A percentile compares a stretch with the other conserved stretches of the same genome.
phyloP scores from a whole-genome alignment of 2,888 invertebrate genomes.

The Drosophila macrospina region DNA sequence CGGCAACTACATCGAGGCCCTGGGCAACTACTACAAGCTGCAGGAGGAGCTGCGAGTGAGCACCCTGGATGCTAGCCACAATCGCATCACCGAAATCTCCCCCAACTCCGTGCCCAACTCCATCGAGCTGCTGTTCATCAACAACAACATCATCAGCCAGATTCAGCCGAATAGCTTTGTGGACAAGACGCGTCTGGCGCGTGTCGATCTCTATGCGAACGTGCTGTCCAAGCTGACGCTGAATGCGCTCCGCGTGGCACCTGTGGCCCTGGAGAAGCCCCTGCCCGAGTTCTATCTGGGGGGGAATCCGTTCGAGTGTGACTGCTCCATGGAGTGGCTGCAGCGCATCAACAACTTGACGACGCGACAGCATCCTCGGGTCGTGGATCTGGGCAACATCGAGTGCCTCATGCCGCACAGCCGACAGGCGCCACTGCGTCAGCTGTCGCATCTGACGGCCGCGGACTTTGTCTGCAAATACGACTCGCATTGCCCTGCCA shows the following conservation, averaged over 20 bases:
- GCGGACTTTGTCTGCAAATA: slow-evolving; percentile 96
- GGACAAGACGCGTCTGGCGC: slow-evolving; percentile 92
- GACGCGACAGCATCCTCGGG: slow-evolving; percentile 93
- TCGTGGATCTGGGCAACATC: slow-evolving; percentile 95
- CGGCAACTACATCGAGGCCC: slow-evolving; percentile 94
- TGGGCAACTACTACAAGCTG: slow-evolving; percentile 95
- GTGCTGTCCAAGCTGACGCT: slow-evolving; percentile 93
- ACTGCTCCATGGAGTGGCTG: slow-evolving; percentile 98
- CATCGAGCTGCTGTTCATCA: slow-evolving; percentile 94
- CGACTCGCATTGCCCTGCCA: slow-evolving; percentile 96
- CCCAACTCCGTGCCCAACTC: slow-evolving; percentile 95
- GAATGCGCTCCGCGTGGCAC: slow-evolving; percentile 91
- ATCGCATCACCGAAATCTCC: slow-evolving; percentile 92
- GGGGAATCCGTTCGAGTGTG: slow-evolving; percentile 97
- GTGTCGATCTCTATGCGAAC: slow-evolving; percentile 96
- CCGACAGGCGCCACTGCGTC: slow-evolving; percentile 92
- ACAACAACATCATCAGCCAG: slow-evolving; percentile 93
- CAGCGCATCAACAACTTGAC: slow-evolving; percentile 95
- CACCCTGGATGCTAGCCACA: slow-evolving; percentile 95
- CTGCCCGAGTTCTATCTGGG: slow-evolving; percentile 96
- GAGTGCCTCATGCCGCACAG: slow-evolving; percentile 95
- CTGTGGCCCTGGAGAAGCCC: slow-evolving; percentile 89
- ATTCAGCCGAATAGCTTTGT: slow-evolving; percentile 94
- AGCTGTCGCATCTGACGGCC: slow-evolving; percentile 91
- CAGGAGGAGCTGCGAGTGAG: slow-evolving; percentile 93